Conservation (phyloP, 2,888 invertebrate species). For the Pristionchus exspectatus region DNA sequence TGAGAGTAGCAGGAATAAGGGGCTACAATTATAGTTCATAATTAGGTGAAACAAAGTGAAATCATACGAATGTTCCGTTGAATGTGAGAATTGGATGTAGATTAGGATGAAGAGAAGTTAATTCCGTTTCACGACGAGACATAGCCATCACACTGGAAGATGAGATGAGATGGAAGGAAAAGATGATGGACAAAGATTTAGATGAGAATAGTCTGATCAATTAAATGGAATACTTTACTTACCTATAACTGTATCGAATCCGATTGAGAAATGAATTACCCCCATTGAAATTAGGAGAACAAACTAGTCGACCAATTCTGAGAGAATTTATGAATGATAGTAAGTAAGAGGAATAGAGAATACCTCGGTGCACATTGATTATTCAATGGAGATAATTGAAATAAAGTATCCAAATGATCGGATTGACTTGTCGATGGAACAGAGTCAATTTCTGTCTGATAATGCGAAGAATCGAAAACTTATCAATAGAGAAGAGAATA, state of each 20-base stretch:
- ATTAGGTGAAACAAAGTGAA: too few relatives aligned
- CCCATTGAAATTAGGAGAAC: background rate
- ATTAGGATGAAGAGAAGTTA: slow-evolving; percentile 5
- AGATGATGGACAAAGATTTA: background rate
- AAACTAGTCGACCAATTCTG: background rate
- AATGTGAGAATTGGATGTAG: slow-evolving; percentile 15
- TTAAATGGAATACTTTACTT: background rate
- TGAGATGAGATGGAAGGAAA: background rate
- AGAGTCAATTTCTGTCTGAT: background rate
- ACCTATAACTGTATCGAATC: slow-evolving; percentile 8
- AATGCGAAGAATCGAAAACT: background rate
- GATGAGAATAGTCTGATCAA: background rate
- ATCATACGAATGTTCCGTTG: slow-evolving; percentile 12
- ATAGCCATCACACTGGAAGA: background rate
- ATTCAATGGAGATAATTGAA: background rate
- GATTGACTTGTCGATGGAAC: background rate
- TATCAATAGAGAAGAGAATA: too few relatives aligned
- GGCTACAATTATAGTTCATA: background rate
- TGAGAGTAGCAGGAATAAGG: background rate
- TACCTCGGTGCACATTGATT: background rate
- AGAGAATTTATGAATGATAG: background rate
- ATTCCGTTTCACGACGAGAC: slow-evolving; percentile 13
- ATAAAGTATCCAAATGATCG: background rate
- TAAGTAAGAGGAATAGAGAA: background rate
- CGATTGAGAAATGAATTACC: slow-evolving; percentile 1